Base-by-base conservation (phyloP, 2,888 invertebrate species). In the Dynastes tityus region DNA sequence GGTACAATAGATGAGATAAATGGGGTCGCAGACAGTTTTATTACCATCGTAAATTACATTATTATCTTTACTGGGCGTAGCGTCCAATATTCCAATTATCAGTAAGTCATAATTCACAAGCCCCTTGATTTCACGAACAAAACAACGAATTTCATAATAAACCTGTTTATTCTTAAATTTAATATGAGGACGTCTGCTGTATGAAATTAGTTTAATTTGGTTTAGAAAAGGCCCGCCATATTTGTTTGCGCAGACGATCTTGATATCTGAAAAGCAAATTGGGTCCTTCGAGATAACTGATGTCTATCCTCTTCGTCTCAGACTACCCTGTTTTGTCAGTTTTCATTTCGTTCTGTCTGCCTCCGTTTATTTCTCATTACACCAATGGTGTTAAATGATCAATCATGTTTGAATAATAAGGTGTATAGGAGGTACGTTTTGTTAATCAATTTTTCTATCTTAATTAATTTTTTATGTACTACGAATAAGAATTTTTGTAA, bases 11-110 rank as follows among this genome's bases (percentile, higher is more conserved):
- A 22, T 29, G 9, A 51, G 67, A 68, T 51, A 53, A 49, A 5
- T 22, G n/a, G 29, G 51, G 11, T 16, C 29, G 51, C n/a, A 51
- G 29, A 68, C 49, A 27, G 27, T 16, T 68, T 49, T 68, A 68
- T 49, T 45, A 51, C 51, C 29, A 51, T 27, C 27, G 13, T 29
- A 68, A 51, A 68, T 68, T 51, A 68, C 51, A 27, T 29, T n/a
- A 13, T 51, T 68, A 29, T 51, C 11, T 32, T 53, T 68, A 51
- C 9, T 51, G 27, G 11, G 22, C 13, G 29, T 27, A 68, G 27
- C 13, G 27, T 29, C 68, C 51, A 51, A 68, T 68, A 49, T 68
- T 51, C 68, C 68, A 68, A 68, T 68, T 68, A 68, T 27, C 68
- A 68, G 68, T 13, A 51, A 4, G 0, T 68, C 68, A 51, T 68